Conservation (phyloP, 2,113 vertebrate genomes). For the Prunella fulvescens region DNA sequence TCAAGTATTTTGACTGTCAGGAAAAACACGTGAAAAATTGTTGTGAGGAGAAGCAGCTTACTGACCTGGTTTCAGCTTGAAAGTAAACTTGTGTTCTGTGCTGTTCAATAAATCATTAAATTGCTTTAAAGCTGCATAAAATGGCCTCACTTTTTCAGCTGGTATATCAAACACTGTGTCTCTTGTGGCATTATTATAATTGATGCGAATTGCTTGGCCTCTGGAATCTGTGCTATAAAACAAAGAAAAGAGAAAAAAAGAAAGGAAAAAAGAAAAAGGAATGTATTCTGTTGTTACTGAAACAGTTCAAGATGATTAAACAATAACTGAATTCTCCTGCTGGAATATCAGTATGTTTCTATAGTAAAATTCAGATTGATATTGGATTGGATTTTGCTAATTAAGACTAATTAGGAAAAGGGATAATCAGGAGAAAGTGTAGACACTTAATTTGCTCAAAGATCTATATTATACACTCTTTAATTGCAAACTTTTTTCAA, state of each 20-base stretch:
- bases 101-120: conserved; percentile 83
- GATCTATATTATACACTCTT: neutral
- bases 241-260: neutral
- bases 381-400: neutral
- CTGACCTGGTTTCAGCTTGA: conserved; percentile 90
- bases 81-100: conserved; percentile 78
- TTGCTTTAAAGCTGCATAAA: conserved; percentile 86
- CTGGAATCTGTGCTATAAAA: conserved; percentile 75
- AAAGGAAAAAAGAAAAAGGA: neutral
- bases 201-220: conserved; percentile 80
- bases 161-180: conserved; percentile 88
- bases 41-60: neutral
- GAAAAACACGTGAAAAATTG: neutral
- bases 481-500: neutral
- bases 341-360: neutral
- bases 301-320: neutral
- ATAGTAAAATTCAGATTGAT: neutral
- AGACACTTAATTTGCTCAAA: neutral
- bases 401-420: neutral
- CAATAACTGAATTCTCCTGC: neutral
- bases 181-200: conserved; percentile 91
- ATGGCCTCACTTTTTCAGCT: conserved; percentile 83
- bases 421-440: neutral
- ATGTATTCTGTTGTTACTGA: neutral
- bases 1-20: neutral